Percentiles rank a stretch among this genome's conserved stretches.
These are phyloP conservation scores for Dryococelus australis DNA, from an alignment of 2,888 invertebrate genomes.

Conservation along the genomic window DNA sequence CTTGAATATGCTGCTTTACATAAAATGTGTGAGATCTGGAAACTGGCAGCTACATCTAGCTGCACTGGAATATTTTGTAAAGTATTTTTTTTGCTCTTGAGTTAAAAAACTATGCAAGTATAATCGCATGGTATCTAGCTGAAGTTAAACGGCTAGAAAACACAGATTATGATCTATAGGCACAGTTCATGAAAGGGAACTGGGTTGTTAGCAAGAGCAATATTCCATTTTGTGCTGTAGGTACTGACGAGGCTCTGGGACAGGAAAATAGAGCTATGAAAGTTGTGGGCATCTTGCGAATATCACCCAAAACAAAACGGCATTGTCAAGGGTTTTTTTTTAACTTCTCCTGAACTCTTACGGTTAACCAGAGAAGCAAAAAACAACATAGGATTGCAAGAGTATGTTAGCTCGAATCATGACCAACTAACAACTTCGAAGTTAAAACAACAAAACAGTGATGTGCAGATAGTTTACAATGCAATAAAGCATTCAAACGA, in stretches of 20 bases:
- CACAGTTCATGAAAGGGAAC: conserved; percentile 28
- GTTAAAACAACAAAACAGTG: neutral
- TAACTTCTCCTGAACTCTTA: neutral
- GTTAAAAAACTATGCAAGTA: conserved; percentile 32
- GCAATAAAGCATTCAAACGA: neutral
- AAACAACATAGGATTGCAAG: too few species aligned
- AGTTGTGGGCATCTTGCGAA: neutral
- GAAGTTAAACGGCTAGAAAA: conserved; percentile 12
- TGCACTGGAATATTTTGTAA: conserved; percentile 18
- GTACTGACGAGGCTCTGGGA: neutral
- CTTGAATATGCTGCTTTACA: conserved; percentile 17
- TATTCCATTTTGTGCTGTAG: conserved; percentile 18
- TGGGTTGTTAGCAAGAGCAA: conserved; percentile 34
- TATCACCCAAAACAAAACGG: neutral
- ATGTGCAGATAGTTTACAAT: neutral
- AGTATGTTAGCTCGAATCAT: too few species aligned
- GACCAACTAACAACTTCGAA: neutral
- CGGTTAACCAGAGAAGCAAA: neutral
- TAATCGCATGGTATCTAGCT: conserved; percentile 32
- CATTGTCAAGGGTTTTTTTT: neutral
- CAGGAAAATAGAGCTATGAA: conserved; percentile 27
- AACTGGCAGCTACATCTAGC: conserved; percentile 32
- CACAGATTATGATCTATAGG: neutral
- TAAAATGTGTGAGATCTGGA: neutral
- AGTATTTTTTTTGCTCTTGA: conserved; percentile 35